Evolutionary conservation across 2,888 invertebrate genomes (phyloP).

Genomic region (Acanthacorydalis orientalis): DNA sequence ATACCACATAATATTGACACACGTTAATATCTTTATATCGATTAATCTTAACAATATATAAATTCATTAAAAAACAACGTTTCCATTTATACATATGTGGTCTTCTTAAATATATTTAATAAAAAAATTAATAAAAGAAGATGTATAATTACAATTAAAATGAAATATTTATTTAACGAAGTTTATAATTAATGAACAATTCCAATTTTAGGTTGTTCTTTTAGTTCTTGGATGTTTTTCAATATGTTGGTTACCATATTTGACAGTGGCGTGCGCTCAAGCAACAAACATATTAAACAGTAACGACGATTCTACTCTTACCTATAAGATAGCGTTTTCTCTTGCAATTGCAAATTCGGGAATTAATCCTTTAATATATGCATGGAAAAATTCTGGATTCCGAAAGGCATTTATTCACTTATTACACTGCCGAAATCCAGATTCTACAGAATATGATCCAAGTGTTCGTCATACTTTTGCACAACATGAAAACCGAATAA

Average conservation of each 20-base stretch:
- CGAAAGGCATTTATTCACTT: slow-evolving; percentile 49
- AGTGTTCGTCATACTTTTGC: too few species aligned
- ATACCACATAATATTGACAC: too few species aligned
- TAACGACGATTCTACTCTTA: slow-evolving; percentile 25
- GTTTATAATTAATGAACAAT: slow-evolving; percentile 3
- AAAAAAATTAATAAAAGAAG: too few species aligned
- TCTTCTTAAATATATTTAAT: too few species aligned
- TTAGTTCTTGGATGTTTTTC: slow-evolving; percentile 65
- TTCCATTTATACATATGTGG: too few species aligned
- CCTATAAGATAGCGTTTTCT: slow-evolving; percentile 45
- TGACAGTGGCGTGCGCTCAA: slow-evolving; percentile 47
- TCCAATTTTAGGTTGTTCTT: slow-evolving; percentile 47
- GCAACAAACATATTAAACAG: slow-evolving; percentile 33
- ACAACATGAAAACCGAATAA: too few species aligned
- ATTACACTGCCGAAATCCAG: neutral
- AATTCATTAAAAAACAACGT: too few species aligned
- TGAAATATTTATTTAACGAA: too few species aligned
- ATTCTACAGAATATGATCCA: neutral
- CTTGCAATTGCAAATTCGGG: slow-evolving; percentile 67
- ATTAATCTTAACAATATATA: too few species aligned
- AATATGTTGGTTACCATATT: slow-evolving; percentile 67
- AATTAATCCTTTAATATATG: slow-evolving; percentile 68
- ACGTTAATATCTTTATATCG: too few species aligned
- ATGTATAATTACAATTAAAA: too few species aligned
- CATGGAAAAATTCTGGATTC: slow-evolving; percentile 70